A percentile compares a stretch with the other conserved stretches of the same genome.
Evolutionary conservation across 2,113 vertebrate species (phyloP).

Genomic region (Megalops atlanticus): DNA sequence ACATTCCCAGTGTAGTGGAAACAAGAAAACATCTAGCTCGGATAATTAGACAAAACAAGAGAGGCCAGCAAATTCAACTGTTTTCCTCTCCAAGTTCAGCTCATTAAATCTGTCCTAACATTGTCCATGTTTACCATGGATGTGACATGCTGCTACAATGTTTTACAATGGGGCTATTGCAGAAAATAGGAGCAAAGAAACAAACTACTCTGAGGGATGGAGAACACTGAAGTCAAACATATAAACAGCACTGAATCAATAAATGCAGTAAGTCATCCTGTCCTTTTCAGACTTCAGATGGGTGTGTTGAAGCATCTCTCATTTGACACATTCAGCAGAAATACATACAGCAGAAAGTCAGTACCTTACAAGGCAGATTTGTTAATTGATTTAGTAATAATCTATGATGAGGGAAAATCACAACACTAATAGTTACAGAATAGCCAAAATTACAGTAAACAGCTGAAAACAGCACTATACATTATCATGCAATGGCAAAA

Average conservation of each 20-base stretch:
- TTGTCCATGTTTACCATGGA: background rate
- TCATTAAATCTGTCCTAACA: background rate
- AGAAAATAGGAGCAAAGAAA: background rate
- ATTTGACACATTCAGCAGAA: too few relatives aligned
- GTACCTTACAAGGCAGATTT: too few relatives aligned
- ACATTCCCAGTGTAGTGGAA: background rate
- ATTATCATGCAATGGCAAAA: too few relatives aligned
- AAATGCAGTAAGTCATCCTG: background rate
- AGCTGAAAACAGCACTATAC: too few relatives aligned
- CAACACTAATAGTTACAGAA: too few relatives aligned
- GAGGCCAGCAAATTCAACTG: background rate
- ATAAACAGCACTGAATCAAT: background rate
- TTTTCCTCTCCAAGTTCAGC: background rate
- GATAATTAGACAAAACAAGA: background rate
- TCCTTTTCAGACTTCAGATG: background rate
- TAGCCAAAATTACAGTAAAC: too few relatives aligned
- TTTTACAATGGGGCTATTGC: background rate
- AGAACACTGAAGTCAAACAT: background rate
- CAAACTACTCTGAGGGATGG: background rate
- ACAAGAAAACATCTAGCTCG: background rate
- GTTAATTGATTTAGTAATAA: too few relatives aligned
- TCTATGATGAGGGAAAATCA: too few relatives aligned
- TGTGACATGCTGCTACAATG: background rate
- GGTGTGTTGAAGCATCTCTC: background rate
- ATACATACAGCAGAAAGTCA: too few relatives aligned